Evolutionary conservation across 2,888 invertebrate genomes (phyloP), one percentile per base, ranked within the genome.

Genomic region (Chrysopilus asiliformis): DNA sequence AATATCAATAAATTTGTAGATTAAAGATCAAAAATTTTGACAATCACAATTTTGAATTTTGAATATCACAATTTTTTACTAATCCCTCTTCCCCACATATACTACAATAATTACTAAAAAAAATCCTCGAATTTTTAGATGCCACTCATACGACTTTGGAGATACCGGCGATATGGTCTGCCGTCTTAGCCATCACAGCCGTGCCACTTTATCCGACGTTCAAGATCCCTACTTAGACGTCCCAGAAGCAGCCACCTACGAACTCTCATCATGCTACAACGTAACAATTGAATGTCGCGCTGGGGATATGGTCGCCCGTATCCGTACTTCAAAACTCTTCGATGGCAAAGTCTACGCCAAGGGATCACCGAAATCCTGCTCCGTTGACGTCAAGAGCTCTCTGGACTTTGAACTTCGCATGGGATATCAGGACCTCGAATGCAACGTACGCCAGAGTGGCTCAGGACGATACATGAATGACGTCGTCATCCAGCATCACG

Each of bases 281-380:
- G 89, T 91, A 32, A 85, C 83, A 49, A 87, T 91, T 55, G 87
- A 90, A 62, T 93, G 91, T 57, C 77, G 87, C 38, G 76, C 86
- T 18, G 84, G 87, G 36, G 89, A 91, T 60, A 91, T 93, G 91
- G 76, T 90, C 40, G 89, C 90, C 24, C 76, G 79, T 47, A 89
- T 91, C 55, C 84, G 85, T 63, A 91, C 91, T 38, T 87, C 84
- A 46, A 87, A 86, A 63, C 67, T 91, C 40, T 91, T 91, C 68
- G 86, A 86, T 58, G 91, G 91, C 46, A 91, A 91, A 66, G 84
- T 93, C 47, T 93, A 93, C 66, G 90, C 89, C 42, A 91, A 91
- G 62, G 87, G 89, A 43, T 85, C 87, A 48, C 91, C 91, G 35
- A 89, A 87, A 63, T 86, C 87, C 17, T 93, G 91, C 60, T 82